A percentile compares a stretch with the other conserved stretches of the same genome.
Conservation (phyloP, 2,797 vertebrate genomes). For the Cephalopachus bancanus region DNA sequence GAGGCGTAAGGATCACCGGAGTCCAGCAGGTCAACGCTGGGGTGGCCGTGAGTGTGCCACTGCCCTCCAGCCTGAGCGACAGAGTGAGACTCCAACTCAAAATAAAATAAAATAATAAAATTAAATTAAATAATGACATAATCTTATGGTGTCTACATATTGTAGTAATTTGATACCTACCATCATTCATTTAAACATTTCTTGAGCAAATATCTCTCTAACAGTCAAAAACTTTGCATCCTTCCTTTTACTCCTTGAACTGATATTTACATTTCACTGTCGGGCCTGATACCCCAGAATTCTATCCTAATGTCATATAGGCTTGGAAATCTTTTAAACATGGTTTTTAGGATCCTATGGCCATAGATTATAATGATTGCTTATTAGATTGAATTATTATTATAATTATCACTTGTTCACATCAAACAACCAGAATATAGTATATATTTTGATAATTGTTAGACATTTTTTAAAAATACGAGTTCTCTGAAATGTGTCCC, state of each 20-base stretch:
- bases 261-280: not conserved
- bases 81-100: too few species aligned
- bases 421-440: not conserved
- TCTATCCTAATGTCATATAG: not conserved
- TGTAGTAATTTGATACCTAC: rapidly evolving
- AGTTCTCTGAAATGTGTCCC: not conserved
- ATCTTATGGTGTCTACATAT: not conserved
- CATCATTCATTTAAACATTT: not conserved
- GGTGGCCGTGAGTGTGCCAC: too few species aligned
- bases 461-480: too few species aligned
- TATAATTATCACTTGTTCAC: not conserved
- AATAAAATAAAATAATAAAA: too few species aligned
- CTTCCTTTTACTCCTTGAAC: not conserved
- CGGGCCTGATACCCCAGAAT: too few species aligned
- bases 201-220: not conserved
- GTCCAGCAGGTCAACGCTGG: too few species aligned
- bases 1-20: too few species aligned
- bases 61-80: too few species aligned
- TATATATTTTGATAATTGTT: not conserved
- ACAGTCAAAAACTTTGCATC: not conserved
- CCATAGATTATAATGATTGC: not conserved
- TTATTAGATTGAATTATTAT: not conserved
- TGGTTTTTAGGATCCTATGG: not conserved
- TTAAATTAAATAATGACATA: not conserved
- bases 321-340: not conserved